Percentiles rank a stretch among this genome's conserved stretches.
Conservation (phyloP, 2,888 invertebrate genomes). For the Ephialtes manifestator region DNA sequence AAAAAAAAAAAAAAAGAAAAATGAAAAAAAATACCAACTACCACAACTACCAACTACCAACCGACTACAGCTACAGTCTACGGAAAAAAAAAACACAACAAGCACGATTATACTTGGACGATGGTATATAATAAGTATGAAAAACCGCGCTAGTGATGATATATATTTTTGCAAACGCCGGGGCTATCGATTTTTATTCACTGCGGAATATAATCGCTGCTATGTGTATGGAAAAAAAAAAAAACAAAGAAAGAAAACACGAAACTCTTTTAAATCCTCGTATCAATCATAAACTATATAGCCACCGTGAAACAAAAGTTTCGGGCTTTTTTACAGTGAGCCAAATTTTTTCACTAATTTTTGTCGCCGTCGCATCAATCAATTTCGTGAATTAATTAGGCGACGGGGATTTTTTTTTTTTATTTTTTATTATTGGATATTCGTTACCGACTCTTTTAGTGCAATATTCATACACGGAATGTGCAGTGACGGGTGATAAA, state of each 20-base stretch:
- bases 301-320: conserved; percentile 2
- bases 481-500: conserved; percentile 45
- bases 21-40: neutral
- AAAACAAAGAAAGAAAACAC: too few species aligned
- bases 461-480: conserved; percentile 34
- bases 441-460: conserved; percentile 33
- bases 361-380: neutral
- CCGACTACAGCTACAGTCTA: conserved; percentile 12
- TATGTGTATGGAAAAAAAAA: neutral
- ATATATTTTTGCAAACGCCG: conserved; percentile 4
- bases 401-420: neutral
- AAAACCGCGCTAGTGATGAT: conserved; percentile 7
- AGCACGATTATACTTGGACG: conserved; percentile 15
- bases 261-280: neutral
- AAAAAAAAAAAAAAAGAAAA: too few species aligned
- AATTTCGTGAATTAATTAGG: conserved; percentile 23
- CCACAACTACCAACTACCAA: conserved; percentile 23
- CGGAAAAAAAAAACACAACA: neutral
- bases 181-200: conserved; percentile 21
- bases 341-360: neutral
- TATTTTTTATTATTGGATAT: conserved; percentile 10
- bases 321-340: neutral
- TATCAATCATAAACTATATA: neutral
- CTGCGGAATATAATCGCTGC: neutral
- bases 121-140: conserved; percentile 1